These are phyloP conservation scores for Syngnathus scovelli DNA, from an alignment of 2,113 vertebrate species.

Conservation along the genomic window DNA sequence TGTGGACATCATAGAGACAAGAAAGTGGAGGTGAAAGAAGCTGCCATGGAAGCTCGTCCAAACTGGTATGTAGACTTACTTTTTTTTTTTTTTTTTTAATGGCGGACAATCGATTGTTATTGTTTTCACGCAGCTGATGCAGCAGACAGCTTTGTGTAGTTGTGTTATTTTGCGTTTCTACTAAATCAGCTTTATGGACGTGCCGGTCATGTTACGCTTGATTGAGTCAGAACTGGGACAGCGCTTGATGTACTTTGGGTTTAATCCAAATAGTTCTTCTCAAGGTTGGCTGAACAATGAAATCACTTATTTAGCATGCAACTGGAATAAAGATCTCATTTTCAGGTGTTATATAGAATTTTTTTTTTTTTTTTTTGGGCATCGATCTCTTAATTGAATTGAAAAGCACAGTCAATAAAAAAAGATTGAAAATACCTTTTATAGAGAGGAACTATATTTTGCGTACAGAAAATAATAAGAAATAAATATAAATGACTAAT, in stretches of 20 bases:
- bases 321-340: not conserved
- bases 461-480: no score
- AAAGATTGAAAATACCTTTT: no score
- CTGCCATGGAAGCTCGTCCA: not conserved
- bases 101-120: not conserved
- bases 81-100: no score
- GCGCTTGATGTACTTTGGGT: conserved; percentile 1
- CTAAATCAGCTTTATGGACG: conserved; percentile 7
- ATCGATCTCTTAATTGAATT: no score
- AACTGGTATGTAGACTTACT: not conserved
- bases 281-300: not conserved
- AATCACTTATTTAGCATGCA: not conserved
- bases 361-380: no score
- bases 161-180: not conserved
- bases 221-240: conserved; percentile 1
- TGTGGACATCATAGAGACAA: conserved; percentile 21
- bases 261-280: conserved; percentile 5
- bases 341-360: not conserved
- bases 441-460: no score
- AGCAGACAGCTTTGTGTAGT: not conserved
- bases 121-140: not conserved
- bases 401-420: no score
- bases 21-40: not conserved
- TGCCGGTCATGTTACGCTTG: not conserved
- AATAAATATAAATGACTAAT: no score